Evolutionary conservation across 2,888 invertebrate species (phyloP), one percentile per base, ranked within the genome.

Genomic region (Drosophila antonietae): DNA sequence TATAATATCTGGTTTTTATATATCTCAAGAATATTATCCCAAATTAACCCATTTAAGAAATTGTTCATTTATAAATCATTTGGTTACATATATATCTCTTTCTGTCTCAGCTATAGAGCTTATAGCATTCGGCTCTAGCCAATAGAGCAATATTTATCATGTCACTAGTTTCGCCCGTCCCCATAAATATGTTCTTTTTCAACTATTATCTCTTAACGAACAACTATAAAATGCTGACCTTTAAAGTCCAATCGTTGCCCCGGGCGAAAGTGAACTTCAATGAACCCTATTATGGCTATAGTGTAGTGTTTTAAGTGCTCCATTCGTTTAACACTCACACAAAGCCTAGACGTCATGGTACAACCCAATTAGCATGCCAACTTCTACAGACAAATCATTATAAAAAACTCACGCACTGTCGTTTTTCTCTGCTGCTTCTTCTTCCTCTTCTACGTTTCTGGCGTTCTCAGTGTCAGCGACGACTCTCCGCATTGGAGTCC

Each of bases 311-410:
- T 49, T 69, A 62, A 67, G 66, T 78, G 63, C 53, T 64, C 37
- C 70, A 55, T 64, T 69, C 68, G 73, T 39, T 73, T 60, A 47
- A 47, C 47, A 47, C 47, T 28, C 47, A 28, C 10, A 35, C 23
- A 60, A 33, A 52, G 18, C 1, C n/a, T 10, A 58, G 33, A 51
- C 73, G n/a, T 39, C 58, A 60, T 35, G 56, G 33, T 55, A 59
- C 76, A 62, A 68, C 67, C 68, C 80, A 85, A 83, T 83, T 83
- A 83, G 73, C 85, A 83, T 85, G 83, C 73, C 68, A 74, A 80
- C 68, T 70, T 78, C 60, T 61, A 43, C 58, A 64, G 63, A 52
- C 70, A 72, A 84, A 75, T 78, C 75, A 80, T 75, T 78, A 85
- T 39, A 84, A 73, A 65, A 75, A 53, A 62, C 86, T 70, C 83